Percentiles rank a stretch among this genome's conserved stretches.
These are phyloP conservation scores for Battus philenor DNA, from an alignment of 1,140 invertebrate species.

Conservation along the genomic window DNA sequence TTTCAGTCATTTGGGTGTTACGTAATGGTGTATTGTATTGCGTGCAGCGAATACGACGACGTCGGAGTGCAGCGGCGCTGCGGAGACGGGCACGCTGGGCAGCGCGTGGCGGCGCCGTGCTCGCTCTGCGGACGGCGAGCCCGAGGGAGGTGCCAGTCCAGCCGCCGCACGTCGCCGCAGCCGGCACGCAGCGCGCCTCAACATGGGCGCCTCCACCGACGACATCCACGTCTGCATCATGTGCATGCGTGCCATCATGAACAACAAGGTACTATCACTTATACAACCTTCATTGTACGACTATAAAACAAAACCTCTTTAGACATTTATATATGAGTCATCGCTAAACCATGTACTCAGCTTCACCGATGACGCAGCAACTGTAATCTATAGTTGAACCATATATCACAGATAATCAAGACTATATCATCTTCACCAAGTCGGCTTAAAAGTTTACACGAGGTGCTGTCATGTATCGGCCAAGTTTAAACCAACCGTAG, in stretches of 20 bases:
- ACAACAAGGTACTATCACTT: slow-evolving; percentile 97
- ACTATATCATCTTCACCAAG: no score
- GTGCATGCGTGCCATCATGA: slow-evolving; percentile 99
- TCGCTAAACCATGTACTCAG: no score
- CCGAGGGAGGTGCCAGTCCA: slow-evolving; percentile 47
- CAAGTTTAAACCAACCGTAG: no score
- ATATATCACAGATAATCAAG: no score
- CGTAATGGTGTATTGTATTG: neutral
- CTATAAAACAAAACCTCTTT: no score
- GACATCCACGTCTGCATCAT: slow-evolving; percentile 99
- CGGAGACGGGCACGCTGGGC: slow-evolving; percentile 32
- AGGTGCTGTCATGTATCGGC: no score
- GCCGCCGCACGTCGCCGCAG: slow-evolving; percentile 78
- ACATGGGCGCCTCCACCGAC: slow-evolving; percentile 98
- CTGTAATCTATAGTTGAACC: no score
- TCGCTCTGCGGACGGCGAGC: slow-evolving; percentile 45
- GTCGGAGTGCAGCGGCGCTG: slow-evolving; percentile 52
- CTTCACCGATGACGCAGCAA: no score
- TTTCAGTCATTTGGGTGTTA: neutral
- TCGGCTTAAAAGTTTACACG: no score
- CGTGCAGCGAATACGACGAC: slow-evolving; percentile 53
- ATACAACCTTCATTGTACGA: no score
- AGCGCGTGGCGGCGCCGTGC: slow-evolving; percentile 47
- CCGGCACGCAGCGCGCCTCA: slow-evolving; percentile 90
- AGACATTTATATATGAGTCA: no score